Percentiles rank a stretch among this genome's conserved stretches.
These are phyloP conservation scores for Hephaestus fuliginosus DNA, from an alignment of 2,797 vertebrate species.

Conservation along the genomic window DNA sequence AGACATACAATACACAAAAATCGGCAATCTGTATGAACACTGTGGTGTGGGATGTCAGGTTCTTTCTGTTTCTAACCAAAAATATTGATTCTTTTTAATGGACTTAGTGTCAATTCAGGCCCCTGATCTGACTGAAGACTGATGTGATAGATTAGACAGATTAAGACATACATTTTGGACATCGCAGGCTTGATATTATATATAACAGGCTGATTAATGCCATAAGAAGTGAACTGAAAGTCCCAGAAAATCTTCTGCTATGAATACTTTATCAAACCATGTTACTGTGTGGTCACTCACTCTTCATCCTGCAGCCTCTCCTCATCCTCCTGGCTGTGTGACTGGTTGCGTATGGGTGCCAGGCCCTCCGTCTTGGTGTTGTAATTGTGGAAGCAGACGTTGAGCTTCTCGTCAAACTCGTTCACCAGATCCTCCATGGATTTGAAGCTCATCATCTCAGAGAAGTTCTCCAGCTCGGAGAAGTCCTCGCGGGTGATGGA, in stretches of 20 bases:
- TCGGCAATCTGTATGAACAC: not conserved
- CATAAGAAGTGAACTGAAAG: not conserved
- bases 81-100: not conserved
- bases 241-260: not conserved
- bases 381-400: constrained; percentile 97
- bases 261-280: not conserved
- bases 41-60: not conserved
- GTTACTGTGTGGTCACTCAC: constrained; percentile 81
- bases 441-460: constrained; percentile 97
- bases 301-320: constrained; percentile 93
- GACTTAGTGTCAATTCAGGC: not conserved
- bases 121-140: too few relatives aligned
- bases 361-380: constrained; percentile 95
- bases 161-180: not conserved
- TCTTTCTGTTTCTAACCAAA: not conserved
- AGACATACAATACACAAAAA: not conserved
- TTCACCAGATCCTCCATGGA: constrained; percentile 98
- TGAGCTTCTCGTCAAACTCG: constrained; percentile 96
- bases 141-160: not conserved
- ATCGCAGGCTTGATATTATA: not conserved
- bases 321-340: constrained; percentile 92
- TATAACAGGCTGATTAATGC: not conserved
- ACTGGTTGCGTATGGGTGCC: constrained; percentile 92
- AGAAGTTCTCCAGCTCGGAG: constrained; percentile 96
- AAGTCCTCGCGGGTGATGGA: constrained; percentile 90